Base-by-base conservation (phyloP, 2,113 vertebrate genomes). In the Hyaena hyaena region DNA sequence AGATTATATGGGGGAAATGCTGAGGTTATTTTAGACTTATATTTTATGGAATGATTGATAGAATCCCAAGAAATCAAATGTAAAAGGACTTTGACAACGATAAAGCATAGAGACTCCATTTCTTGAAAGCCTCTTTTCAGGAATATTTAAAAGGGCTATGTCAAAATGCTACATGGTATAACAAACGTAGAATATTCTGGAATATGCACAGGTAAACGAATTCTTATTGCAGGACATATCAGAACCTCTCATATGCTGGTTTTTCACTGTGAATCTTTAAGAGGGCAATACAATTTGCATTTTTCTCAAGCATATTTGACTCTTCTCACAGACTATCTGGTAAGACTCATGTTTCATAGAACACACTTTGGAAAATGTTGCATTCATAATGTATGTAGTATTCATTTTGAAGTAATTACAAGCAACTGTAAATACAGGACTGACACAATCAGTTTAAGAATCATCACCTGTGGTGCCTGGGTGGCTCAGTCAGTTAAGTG, bases 21-120 rank as follows among this genome's bases (percentile, higher is more conserved):
- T 87, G 53, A 93, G 8, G 21, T 90, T 79, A 82, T 68, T 88
- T 83, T 50, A 83, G n/a, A 50, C 68, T 76, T 95, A n/a, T 61
- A 69, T 65, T 2, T 85, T 69, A 79, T 63, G 10, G 24, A 83
- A 91, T 77, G 11, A 5, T 79, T 61, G 23, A 53, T 77, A 83
- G 55, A 68, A 53, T 48, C 85, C 43, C 93, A 31, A 65, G 35
- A 81, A 50, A 79, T 73, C 31, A 73, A 90, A 50, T 66, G n/a
- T 69, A 45, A 91, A 90, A 43, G 15, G n/a, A 1, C 45, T 96
- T 69, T 65, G 48, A 96, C 53, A 96, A 76, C 14, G 8, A 4
- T 65, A 82, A 74, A 86, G 16, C 15, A 86, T 2, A 86, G 65
- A 63, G n/a, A 77, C 23, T 35, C 6, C 24, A 77, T 91, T 80